Base-by-base conservation (phyloP, 1,140 invertebrate species). In the Drosophila kikkawai region DNA sequence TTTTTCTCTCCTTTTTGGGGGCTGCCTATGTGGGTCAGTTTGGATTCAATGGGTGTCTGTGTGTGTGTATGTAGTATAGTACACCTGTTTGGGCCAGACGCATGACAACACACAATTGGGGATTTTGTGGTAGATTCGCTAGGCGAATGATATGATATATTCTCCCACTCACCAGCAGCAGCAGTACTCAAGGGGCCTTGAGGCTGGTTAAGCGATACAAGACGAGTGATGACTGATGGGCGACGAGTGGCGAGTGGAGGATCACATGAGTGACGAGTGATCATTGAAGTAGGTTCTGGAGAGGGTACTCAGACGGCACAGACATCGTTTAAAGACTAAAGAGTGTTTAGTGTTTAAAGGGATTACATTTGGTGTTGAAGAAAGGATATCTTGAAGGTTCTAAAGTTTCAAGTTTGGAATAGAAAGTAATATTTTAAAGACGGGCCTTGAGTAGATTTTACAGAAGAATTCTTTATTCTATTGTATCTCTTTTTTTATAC, bases 81-180 rank as follows among this genome's bases (percentile, higher is more conserved):
- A 34, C 74, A 78, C 75, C 75, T 78, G 75, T 78, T 34, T 13
- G 37, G 61, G 12, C 48, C 37, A 69, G 57, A 79, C 75, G 75
- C 51, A 79, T 70, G 76, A 79, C 66, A 79, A 45, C 51, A 77
- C 65, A 69, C 45, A 78, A 79, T 55, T 53, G 37, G 63, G n/a
- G 9, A 41, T 53, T 45, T 39, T 26, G 4, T 11, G 11, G 26
- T 29, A 44, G 41, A 77, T 57, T 81, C 32, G 37, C 39, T 22
- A 47, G 57, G 57, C 57, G 63, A 51, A 79, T 67, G 71, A 44
- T 51, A 66, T 47, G 60, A 37, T 51, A 29, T 29, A 32, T 32
- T 44, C 37, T 51, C 63, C 70, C 67, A 61, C 60, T 50, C 55
- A 17, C 22, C 36, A 37, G 9, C 44, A 47, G 19, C 50, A 8